Percentiles rank a stretch among this genome's conserved stretches.
phyloP scores from a whole-genome alignment of 1,140 invertebrate species.

The Lepidurus couesii region DNA sequence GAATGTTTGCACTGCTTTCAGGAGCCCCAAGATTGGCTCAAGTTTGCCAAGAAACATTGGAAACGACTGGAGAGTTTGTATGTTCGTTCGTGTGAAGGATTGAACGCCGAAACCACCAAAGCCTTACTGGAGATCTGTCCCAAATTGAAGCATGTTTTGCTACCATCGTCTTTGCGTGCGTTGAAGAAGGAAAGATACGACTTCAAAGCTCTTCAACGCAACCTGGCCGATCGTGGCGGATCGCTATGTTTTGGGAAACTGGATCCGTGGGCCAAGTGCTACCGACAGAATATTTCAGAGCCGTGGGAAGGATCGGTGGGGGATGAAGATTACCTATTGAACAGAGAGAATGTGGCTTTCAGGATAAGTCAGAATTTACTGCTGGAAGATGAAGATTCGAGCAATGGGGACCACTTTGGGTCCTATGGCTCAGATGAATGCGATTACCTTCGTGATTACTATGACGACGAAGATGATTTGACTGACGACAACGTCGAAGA shows the following conservation, averaged over 20 bases:
- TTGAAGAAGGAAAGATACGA: conserved; percentile 9
- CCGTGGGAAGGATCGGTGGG: not conserved
- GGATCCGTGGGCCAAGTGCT: not conserved
- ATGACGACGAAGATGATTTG: not conserved
- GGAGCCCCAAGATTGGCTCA: not conserved
- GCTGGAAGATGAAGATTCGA: not conserved
- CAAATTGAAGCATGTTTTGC: not conserved
- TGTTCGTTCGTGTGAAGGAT: not conserved
- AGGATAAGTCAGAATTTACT: not conserved
- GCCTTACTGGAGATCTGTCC: not conserved
- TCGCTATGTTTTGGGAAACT: not conserved
- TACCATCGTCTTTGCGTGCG: not conserved
- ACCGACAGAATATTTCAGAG: not conserved
- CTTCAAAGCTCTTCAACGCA: not conserved
- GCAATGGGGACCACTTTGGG: not conserved
- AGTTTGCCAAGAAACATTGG: not conserved
- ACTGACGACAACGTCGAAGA: not conserved
- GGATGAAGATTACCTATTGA: not conserved
- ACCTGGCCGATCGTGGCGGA: not conserved
- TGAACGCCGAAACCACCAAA: not conserved
- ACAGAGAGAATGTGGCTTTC: not conserved
- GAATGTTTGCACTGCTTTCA: not conserved
- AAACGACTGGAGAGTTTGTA: not conserved
- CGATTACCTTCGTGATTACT: not conserved
- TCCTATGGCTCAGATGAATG: not conserved